Conservation (phyloP, 2,797 vertebrate genomes). For the Chrosomus eos region DNA sequence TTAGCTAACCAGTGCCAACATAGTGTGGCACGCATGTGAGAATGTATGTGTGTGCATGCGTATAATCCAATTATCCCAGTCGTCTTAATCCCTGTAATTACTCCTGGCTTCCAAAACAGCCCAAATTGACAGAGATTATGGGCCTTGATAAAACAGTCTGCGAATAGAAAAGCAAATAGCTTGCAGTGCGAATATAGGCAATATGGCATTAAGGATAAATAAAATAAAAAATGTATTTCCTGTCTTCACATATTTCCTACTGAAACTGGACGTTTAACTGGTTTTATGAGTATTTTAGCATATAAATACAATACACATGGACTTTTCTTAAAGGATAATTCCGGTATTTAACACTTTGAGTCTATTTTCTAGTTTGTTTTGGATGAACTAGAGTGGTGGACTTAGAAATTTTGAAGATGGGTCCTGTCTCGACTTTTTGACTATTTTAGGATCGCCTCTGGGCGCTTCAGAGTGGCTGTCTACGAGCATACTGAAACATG, state of each 20-base stretch:
- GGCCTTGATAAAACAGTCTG: conserved; percentile 39
- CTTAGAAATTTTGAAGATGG: too few species aligned
- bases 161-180: neutral
- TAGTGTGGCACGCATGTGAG: neutral
- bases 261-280: neutral
- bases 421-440: too few species aligned
- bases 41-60: neutral
- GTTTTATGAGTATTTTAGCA: neutral
- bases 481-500: too few species aligned
- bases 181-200: neutral
- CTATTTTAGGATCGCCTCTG: too few species aligned
- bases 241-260: neutral
- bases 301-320: neutral
- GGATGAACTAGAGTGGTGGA: too few species aligned
- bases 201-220: neutral
- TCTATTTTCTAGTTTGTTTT: too few species aligned
- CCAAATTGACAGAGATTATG: conserved; percentile 65
- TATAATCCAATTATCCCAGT: conserved; percentile 67
- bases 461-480: too few species aligned
- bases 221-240: neutral
- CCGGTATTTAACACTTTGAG: too few species aligned
- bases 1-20: neutral
- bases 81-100: conserved; percentile 70
- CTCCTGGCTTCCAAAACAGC: conserved; percentile 59
- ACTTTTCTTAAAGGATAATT: too few species aligned